These are phyloP conservation scores for Aphaenogaster ashmeadi DNA, from an alignment of 1,140 invertebrate species.

Conservation along the genomic window DNA sequence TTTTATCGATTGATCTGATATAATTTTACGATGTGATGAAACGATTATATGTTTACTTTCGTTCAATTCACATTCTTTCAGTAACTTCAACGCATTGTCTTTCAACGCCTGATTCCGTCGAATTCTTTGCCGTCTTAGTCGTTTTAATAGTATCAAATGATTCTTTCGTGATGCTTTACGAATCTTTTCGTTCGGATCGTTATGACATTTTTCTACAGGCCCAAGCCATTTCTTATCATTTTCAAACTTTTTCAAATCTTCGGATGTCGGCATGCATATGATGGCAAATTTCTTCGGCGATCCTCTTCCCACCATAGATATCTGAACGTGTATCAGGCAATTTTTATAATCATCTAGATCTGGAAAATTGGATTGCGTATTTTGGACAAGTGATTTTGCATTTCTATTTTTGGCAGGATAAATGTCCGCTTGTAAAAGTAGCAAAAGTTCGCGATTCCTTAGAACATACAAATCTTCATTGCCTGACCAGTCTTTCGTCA, in stretches of 20 bases:
- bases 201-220: slow-evolving; percentile 88
- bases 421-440: slow-evolving; percentile 81
- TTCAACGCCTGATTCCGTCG: slow-evolving; percentile 86
- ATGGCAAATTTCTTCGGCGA: slow-evolving; percentile 88
- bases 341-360: slow-evolving; percentile 73
- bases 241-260: slow-evolving; percentile 87
- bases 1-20: slow-evolving; percentile 87
- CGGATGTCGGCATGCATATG: slow-evolving; percentile 89
- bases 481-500: slow-evolving; percentile 91
- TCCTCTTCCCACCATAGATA: slow-evolving; percentile 86
- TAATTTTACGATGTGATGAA: slow-evolving; percentile 71
- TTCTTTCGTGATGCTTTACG: slow-evolving; percentile 88
- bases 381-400: slow-evolving; percentile 2
- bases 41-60: slow-evolving; percentile 41
- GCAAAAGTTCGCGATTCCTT: slow-evolving; percentile 87
- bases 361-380: slow-evolving; percentile 28
- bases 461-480: slow-evolving; percentile 87
- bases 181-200: slow-evolving; percentile 88
- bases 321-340: slow-evolving; percentile 88
- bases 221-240: slow-evolving; percentile 84
- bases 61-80: slow-evolving; percentile 45
- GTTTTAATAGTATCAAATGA: slow-evolving; percentile 89
- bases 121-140: slow-evolving; percentile 88
- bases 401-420: slow-evolving; percentile 58
- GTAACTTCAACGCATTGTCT: slow-evolving; percentile 73